A percentile compares a stretch with the other conserved stretches of the same genome.
phyloP scores from a whole-genome alignment of 2,888 invertebrate genomes.

The Cryptus viduatorius region DNA sequence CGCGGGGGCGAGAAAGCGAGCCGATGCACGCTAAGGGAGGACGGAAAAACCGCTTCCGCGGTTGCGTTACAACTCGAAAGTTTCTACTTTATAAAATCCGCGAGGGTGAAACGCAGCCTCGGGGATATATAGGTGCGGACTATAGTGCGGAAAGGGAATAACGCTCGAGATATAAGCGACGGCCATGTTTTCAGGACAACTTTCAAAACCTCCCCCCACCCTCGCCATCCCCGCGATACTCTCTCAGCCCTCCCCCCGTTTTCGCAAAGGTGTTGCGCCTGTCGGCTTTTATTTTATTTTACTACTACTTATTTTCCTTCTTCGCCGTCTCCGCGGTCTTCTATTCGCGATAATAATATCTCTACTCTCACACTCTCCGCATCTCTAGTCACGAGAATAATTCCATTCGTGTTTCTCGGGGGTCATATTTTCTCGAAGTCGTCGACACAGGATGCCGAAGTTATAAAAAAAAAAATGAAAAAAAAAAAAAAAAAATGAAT shows the following conservation, averaged over 20 bases:
- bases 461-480: too few relatives aligned
- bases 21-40: neutral
- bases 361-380: conserved; percentile 21
- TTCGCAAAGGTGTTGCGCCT: conserved; percentile 63
- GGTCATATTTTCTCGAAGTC: too few relatives aligned
- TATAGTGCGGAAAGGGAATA: conserved; percentile 45
- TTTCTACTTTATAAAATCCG: conserved; percentile 68
- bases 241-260: conserved; percentile 47
- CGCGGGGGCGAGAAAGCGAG: neutral
- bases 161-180: conserved; percentile 53
- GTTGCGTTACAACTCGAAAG: conserved; percentile 63
- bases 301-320: conserved; percentile 14
- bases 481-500: too few relatives aligned
- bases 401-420: too few relatives aligned
- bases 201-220: conserved; percentile 37
- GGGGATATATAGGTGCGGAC: conserved; percentile 17
- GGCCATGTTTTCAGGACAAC: conserved; percentile 62
- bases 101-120: conserved; percentile 38
- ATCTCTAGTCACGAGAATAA: too few relatives aligned
- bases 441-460: too few relatives aligned
- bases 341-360: conserved; percentile 38
- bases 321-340: conserved; percentile 21
- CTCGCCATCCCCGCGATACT: conserved; percentile 32
- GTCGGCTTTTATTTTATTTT: conserved; percentile 28
- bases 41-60: conserved; percentile 50